Conservation (phyloP, 2,113 vertebrate species). For the Elachura formosa region DNA sequence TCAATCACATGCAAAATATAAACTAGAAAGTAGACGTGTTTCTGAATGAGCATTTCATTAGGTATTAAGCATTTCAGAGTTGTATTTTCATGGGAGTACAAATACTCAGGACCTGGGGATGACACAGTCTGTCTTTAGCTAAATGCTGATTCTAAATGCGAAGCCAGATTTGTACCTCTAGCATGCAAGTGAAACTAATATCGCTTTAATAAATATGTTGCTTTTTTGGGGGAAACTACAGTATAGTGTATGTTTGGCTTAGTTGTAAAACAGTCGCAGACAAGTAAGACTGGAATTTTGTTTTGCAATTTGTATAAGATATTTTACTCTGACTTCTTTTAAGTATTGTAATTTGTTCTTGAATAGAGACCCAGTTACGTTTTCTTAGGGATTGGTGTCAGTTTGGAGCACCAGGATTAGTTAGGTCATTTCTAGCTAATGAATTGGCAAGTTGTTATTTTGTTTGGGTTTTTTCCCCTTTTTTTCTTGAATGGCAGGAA, state of each 20-base stretch:
- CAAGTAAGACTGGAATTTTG: neutral
- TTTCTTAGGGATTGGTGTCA: neutral
- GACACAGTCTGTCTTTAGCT: neutral
- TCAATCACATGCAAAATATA: neutral
- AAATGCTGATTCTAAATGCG: neutral
- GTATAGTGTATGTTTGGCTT: neutral
- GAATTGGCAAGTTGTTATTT: neutral
- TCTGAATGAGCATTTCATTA: neutral
- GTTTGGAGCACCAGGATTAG: neutral
- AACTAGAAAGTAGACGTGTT: neutral
- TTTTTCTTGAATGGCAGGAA: neutral
- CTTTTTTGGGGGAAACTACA: neutral
- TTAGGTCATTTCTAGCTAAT: neutral
- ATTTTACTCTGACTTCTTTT: neutral
- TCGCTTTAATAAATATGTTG: neutral
- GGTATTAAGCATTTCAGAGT: neutral
- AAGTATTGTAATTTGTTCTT: neutral
- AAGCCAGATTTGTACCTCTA: neutral
- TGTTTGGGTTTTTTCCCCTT: fast-evolving
- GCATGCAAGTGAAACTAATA: neutral
- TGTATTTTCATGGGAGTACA: neutral
- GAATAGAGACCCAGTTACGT: neutral
- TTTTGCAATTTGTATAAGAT: neutral
- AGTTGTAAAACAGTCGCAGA: fast-evolving
- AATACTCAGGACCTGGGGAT: neutral